These are phyloP conservation scores for Limonius californicus DNA, from an alignment of 1,140 invertebrate genomes.

Conservation along the genomic window DNA sequence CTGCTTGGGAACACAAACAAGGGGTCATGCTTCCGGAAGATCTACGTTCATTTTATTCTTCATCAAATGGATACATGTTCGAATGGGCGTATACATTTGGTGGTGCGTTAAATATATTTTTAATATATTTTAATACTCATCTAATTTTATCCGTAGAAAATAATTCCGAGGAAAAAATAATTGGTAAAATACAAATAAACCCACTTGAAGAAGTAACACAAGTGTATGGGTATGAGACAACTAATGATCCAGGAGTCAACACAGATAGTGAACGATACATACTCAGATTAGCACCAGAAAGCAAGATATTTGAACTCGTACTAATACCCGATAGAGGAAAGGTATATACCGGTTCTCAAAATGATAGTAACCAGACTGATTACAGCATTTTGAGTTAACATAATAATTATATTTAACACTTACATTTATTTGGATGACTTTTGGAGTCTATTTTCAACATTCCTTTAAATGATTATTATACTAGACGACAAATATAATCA, in stretches of 20 bases:
- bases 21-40: constrained; percentile 4
- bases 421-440: too few species aligned
- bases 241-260: not conserved
- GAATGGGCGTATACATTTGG: not conserved
- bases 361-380: not conserved
- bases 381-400: not conserved
- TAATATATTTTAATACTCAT: too few species aligned
- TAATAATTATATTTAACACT: too few species aligned
- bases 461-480: too few species aligned
- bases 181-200: constrained; percentile 23
- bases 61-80: constrained; percentile 5
- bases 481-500: too few species aligned
- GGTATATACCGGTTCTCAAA: not conserved
- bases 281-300: constrained; percentile 15
- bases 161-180: not conserved
- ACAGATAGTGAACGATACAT: not conserved
- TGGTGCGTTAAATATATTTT: too few species aligned
- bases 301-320: constrained; percentile 20
- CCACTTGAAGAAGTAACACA: constrained; percentile 14
- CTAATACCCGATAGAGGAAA: not conserved
- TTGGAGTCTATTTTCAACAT: too few species aligned
- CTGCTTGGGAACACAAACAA: constrained; percentile 4
- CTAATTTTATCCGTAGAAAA: too few species aligned
- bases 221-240: constrained; percentile 12
- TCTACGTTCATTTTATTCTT: constrained; percentile 1